Base-by-base conservation (phyloP, 2,888 invertebrate species). In the Lucinisca nassula region DNA sequence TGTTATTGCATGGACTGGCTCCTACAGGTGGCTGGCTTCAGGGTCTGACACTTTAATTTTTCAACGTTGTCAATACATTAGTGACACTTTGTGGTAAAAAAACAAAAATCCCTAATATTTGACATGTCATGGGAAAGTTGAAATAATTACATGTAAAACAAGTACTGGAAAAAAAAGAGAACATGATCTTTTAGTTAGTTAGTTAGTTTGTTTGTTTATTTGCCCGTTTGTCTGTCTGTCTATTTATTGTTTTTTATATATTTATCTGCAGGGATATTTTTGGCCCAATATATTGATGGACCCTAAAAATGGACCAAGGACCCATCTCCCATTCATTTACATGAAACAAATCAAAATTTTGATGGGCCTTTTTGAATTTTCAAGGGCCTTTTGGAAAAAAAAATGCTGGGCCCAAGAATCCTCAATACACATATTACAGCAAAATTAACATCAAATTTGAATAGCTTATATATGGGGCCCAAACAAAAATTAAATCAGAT, bases 81-180 rank as follows among this genome's bases (percentile, higher is more conserved):
- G 67, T 67, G 67, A 35, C 67, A 67, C 6, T 32, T 67, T 67
- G 35, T 32, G 17, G 10, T 14, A n/a, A n/a, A n/a, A n/a, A n/a
- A n/a, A n/a, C n/a, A n/a, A n/a, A n/a, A n/a, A n/a, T n/a, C n/a
- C 17, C 4, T 35, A 35, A 35, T 2, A 4, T 67, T 32, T 67
- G 67, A 35, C 67, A 67, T 67, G 67, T 67, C 67, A 67, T 67
- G 67, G 67, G 67, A 67, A 58, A 67, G 8, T 67, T 67, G 10
- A 67, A 35, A 24, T 67, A 8, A 67, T 21, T 35, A 30, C 17
- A 67, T 21, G 32, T 21, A 35, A 4, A 67, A 35, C 17, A 67
- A 6, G 21, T 27, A 45, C 45, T 45, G 45, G 10, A 45, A 45
- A 45, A 12, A 12, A 12, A 12, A 45, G 17, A 12, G 45, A 45